phyloP scores from a whole-genome alignment of 2,888 invertebrate genomes.

The Ennomos quercinarius region DNA sequence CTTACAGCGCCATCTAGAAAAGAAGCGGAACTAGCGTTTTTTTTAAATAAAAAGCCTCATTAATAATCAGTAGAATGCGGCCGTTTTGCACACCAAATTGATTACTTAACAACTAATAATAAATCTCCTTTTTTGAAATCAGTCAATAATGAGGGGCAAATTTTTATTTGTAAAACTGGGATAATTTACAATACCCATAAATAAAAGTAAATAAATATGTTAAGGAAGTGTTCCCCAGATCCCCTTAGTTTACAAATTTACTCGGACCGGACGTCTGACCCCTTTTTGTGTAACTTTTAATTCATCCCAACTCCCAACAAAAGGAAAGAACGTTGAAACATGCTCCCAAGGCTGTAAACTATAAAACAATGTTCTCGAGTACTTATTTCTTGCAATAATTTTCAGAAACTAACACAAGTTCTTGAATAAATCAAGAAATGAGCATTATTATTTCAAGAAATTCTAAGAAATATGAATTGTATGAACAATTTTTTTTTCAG shows the following conservation, averaged over 20 bases:
- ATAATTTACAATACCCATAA: too few relatives aligned
- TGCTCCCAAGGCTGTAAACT: constrained; percentile 26
- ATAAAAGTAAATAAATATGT: not conserved
- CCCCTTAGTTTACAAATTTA: constrained; percentile 28
- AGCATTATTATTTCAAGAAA: not conserved
- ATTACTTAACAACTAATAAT: too few relatives aligned
- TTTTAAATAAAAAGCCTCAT: too few relatives aligned
- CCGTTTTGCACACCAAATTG: too few relatives aligned
- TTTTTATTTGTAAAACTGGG: too few relatives aligned
- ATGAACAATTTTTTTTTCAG: too few relatives aligned
- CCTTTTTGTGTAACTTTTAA: constrained; percentile 35
- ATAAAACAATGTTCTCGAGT: constrained; percentile 28
- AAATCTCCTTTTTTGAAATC: not conserved
- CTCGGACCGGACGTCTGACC: constrained; percentile 37
- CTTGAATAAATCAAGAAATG: constrained; percentile 5
- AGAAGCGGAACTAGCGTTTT: too few relatives aligned
- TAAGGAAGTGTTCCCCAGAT: not conserved
- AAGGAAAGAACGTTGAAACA: constrained; percentile 38
- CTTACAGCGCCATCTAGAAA: too few relatives aligned
- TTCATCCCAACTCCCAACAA: constrained; percentile 35
- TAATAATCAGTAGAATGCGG: too few relatives aligned
- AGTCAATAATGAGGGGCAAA: too few relatives aligned
- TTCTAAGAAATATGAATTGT: too few relatives aligned
- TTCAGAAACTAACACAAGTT: constrained; percentile 12
- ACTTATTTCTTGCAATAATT: constrained; percentile 23